A percentile compares a stretch with the other conserved stretches of the same genome.
Evolutionary conservation across 2,888 invertebrate genomes (phyloP).

Genomic region (Metacarcinus magister): DNA sequence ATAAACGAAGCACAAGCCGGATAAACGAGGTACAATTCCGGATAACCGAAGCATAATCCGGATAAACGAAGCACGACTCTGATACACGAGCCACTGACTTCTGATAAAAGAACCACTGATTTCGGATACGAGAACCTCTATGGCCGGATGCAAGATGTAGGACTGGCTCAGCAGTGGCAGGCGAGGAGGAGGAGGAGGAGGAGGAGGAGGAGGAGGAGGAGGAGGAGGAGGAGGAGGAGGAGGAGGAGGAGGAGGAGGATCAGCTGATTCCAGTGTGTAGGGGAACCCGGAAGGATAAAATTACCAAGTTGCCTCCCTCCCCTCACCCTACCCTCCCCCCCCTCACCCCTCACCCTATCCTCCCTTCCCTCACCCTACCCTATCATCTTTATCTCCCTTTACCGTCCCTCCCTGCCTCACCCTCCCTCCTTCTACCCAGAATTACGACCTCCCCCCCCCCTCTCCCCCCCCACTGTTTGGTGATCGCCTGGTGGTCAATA

Average conservation of each 20-base stretch:
- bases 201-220: not conserved
- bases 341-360: not conserved
- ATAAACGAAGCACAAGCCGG: too few species aligned
- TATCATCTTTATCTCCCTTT: not conserved
- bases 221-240: not conserved
- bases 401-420: not conserved
- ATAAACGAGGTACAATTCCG: too few species aligned
- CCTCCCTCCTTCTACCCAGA: not conserved
- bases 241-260: not conserved
- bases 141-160: not conserved
- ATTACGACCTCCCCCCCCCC: not conserved
- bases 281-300: slow-evolving; percentile 16
- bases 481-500: not conserved
- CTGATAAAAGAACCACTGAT: not conserved
- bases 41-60: too few species aligned
- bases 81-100: not conserved
- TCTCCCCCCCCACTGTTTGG: not conserved
- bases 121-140: not conserved
- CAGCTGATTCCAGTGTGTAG: not conserved
- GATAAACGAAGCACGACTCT: too few species aligned
- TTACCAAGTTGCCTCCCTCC: not conserved
- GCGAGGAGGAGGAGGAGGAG: not conserved
- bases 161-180: not conserved
- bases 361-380: not conserved
- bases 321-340: not conserved